A percentile compares a stretch with the other conserved stretches of the same genome.
Conservation (phyloP, 2,797 vertebrate species). For the Aulostomus chinensis region DNA sequence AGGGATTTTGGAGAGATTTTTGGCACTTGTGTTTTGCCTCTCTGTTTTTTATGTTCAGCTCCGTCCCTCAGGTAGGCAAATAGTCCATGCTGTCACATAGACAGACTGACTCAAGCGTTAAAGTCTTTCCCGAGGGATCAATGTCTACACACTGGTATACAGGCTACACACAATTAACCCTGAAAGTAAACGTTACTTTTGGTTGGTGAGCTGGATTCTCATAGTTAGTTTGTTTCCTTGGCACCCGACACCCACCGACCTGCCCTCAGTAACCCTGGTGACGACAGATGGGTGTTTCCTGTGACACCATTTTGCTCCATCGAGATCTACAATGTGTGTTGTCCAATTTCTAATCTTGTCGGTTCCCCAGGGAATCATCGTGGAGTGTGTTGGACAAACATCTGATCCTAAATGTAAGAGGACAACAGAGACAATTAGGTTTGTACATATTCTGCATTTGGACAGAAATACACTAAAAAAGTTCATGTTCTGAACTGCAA, state of each 20-base stretch:
- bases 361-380: constrained; percentile 7
- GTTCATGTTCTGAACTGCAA: no score
- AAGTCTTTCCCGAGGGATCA: constrained; percentile 43
- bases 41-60: constrained; percentile 41
- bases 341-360: no score
- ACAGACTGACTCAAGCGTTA: constrained; percentile 20
- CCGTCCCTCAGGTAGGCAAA: constrained; percentile 37
- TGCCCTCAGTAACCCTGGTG: constrained; percentile 39
- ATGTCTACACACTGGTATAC: constrained; percentile 22
- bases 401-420: background rate
- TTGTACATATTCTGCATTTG: background rate
- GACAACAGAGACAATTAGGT: background rate
- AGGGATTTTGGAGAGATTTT: constrained; percentile 66
- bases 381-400: constrained; percentile 2
- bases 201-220: constrained; percentile 43
- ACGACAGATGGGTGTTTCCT: constrained; percentile 49
- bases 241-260: constrained; percentile 42
- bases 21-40: constrained; percentile 68
- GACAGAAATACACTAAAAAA: no score
- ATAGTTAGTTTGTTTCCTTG: constrained; percentile 59
- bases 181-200: constrained; percentile 51
- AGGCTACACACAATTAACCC: constrained; percentile 58
- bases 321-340: no score
- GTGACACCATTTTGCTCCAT: constrained; percentile 30
- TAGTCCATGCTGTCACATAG: constrained; percentile 19